Conservation (phyloP, 2,797 vertebrate species). For the Danio kyathit region DNA sequence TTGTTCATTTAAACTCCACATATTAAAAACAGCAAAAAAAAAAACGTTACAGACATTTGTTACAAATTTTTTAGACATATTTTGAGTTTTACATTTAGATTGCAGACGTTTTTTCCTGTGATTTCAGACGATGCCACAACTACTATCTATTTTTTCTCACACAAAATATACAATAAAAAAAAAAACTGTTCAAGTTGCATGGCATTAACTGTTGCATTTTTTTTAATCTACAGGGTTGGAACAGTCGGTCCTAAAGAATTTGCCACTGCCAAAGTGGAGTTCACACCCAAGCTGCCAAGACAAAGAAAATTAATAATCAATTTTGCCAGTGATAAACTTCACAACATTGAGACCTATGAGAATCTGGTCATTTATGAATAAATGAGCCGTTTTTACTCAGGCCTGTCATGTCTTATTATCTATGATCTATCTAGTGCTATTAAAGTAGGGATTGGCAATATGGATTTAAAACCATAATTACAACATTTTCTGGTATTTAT, state of each 20-base stretch:
- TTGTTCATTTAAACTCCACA: no score
- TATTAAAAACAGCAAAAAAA: no score
- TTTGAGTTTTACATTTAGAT: not conserved
- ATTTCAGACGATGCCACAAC: not conserved
- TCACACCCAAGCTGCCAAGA: conserved; percentile 76
- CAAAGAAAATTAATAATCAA: conserved; percentile 83
- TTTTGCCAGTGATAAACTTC: conserved; percentile 86
- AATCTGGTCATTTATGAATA: conserved; percentile 77
- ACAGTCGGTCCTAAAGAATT: conserved; percentile 71
- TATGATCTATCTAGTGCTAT: no score
- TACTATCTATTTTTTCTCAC: not conserved
- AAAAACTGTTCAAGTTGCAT: not conserved
- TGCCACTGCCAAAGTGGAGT: conserved; percentile 74
- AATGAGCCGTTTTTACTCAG: conserved; percentile 1
- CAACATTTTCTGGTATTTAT: no score
- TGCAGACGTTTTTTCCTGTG: not conserved
- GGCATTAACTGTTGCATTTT: not conserved
- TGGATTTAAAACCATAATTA: no score
- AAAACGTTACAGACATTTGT: no score
- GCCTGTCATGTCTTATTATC: not conserved
- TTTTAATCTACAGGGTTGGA: conserved; percentile 64
- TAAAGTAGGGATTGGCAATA: no score
- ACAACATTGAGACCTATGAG: conserved; percentile 83
- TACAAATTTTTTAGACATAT: no score
- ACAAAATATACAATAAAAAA: not conserved